Evolutionary conservation across 2,113 vertebrate species (phyloP), one percentile per base, ranked within the genome.

Genomic region (Egretta garzetta): DNA sequence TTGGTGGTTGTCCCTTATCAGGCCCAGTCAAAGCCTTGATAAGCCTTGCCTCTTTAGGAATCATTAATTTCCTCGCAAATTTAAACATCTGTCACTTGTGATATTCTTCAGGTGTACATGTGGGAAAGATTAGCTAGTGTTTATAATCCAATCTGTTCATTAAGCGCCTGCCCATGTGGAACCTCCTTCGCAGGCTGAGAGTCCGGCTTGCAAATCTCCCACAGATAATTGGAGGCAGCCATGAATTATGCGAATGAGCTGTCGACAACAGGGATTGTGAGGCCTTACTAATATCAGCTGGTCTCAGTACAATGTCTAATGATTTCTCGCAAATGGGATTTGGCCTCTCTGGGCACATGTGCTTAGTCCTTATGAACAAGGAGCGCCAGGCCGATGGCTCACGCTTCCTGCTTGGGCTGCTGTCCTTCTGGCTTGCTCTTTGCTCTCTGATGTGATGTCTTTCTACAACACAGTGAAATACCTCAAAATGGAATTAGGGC

Each of bases 21-120:
- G 97, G 80, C 88, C 83, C 95, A 96, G 97, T 97, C 97, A 97
- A 96, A 98, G 92, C 77, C 95, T 92, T 90, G 98, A 98, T 98
- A 98, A 99, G 98, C 70, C 63, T 95, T 97, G 96, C 97, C 97
- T 98, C 98, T 98, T 98, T 98, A 98, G 94, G 98, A 98, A 97
- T 97, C 98, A 98, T 98, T 99, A 98, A 98, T 98, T 98, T 98
- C 87, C 97, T 86, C 97, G 95, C 94, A 98, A 98, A 98, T 98
- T 99, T 98, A 98, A 99, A 98, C 98, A 99, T 98, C 98, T 98
- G 98, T 98, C 98, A 98, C 94, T 98, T 98, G 98, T 98, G 98
- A 98, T 95, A 97, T 96, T 98, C 96, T 96, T 98, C 98, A 98
- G 98, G 98, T 98, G 97, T 98, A 97, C 98, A 98, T 98, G 98